Percentiles rank a stretch among this genome's conserved stretches.
Conservation (phyloP, 2,113 vertebrate species). For the Notothenia coriiceps region DNA sequence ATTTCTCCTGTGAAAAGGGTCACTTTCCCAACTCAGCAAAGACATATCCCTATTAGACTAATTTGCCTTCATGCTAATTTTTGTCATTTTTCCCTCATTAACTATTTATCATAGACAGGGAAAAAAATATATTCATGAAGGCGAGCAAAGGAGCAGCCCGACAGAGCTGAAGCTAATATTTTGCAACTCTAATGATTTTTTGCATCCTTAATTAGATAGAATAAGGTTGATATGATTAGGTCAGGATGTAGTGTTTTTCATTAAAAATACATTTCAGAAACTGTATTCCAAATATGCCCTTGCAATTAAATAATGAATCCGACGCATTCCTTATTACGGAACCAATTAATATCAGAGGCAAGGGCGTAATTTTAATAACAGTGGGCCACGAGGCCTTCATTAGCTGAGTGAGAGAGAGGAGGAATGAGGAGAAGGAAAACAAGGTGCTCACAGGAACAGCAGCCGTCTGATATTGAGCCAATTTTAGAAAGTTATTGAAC, state of each 20-base stretch:
- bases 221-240: slow-evolving; percentile 99
- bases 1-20: slow-evolving; percentile 91
- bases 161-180: slow-evolving; percentile 99
- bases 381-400: slow-evolving; percentile 94
- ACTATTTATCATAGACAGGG: slow-evolving; percentile 94
- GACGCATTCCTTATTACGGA: slow-evolving; percentile 96
- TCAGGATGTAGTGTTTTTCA: slow-evolving; percentile 99
- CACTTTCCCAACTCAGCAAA: slow-evolving; percentile 93
- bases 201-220: slow-evolving; percentile 99
- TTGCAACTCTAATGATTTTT: slow-evolving; percentile 99
- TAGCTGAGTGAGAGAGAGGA: slow-evolving; percentile 83
- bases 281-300: slow-evolving; percentile 97
- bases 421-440: slow-evolving; percentile 79
- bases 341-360: slow-evolving; percentile 96
- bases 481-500: slow-evolving; percentile 63
- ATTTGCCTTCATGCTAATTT: slow-evolving; percentile 98
- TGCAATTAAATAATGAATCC: slow-evolving; percentile 99
- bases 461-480: slow-evolving; percentile 49
- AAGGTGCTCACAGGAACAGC: slow-evolving; percentile 83
- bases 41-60: slow-evolving; percentile 94
- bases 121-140: slow-evolving; percentile 92
- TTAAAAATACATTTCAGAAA: slow-evolving; percentile 99
- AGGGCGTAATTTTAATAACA: slow-evolving; percentile 97
- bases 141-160: slow-evolving; percentile 89
- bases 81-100: slow-evolving; percentile 98